phyloP scores from a whole-genome alignment of 2,888 invertebrate species.

The Sesamia inferens region DNA sequence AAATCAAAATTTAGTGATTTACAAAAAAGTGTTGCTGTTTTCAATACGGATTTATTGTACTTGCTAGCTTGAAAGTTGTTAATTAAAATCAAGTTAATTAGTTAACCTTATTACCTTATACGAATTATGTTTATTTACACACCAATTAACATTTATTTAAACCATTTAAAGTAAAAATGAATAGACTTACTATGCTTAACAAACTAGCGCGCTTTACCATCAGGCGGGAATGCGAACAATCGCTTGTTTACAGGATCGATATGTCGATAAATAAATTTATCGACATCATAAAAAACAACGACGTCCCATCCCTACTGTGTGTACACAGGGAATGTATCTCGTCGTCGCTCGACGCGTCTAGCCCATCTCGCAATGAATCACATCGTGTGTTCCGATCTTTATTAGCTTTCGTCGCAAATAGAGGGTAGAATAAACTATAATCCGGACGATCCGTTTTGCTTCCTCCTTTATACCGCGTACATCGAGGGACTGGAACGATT shows the following conservation, averaged over 20 bases:
- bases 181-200: no score
- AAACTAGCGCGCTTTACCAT: not conserved
- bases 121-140: not conserved
- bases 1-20: no score
- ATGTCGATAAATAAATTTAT: not conserved
- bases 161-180: not conserved
- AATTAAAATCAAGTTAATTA: no score
- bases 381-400: constrained; percentile 48
- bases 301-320: constrained; percentile 43
- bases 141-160: not conserved
- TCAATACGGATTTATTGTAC: no score
- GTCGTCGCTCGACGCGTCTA: constrained; percentile 46
- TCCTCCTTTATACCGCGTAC: no score
- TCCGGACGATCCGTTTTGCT: no score
- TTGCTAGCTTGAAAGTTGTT: no score
- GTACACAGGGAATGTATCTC: constrained; percentile 59
- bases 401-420: constrained; percentile 58
- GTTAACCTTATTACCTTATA: no score
- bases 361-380: constrained; percentile 59
- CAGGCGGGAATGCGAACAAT: no score
- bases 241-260: not conserved
- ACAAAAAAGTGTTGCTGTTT: no score
- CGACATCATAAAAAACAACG: constrained; percentile 18
- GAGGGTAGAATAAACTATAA: constrained; percentile 44
- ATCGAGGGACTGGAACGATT: no score